phyloP scores from a whole-genome alignment of 2,113 vertebrate species.

The Plotosus lineatus region DNA sequence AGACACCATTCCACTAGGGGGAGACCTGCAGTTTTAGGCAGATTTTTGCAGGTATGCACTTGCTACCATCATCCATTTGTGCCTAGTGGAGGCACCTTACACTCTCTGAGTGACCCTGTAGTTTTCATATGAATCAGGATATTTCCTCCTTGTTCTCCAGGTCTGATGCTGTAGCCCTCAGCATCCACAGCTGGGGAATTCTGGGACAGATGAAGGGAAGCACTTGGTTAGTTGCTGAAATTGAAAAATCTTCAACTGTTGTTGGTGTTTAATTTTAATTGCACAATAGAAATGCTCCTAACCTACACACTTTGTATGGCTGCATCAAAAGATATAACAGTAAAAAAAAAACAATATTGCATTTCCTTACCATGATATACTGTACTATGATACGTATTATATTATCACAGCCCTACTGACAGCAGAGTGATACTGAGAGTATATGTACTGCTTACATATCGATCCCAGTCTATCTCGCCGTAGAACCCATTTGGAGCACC shows the following conservation, averaged over 20 bases:
- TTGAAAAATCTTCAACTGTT: neutral
- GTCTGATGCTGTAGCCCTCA: slow-evolving; percentile 94
- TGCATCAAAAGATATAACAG: neutral
- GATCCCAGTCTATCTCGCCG: slow-evolving; percentile 97
- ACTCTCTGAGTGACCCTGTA: too few relatives aligned
- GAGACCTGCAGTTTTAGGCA: too few relatives aligned
- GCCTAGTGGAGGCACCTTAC: too few relatives aligned
- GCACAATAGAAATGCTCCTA: neutral
- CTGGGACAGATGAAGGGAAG: slow-evolving; percentile 64
- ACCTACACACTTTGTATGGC: neutral
- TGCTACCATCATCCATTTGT: too few relatives aligned
- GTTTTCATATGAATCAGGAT: slow-evolving; percentile 77
- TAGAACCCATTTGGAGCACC: slow-evolving; percentile 97
- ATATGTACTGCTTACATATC: slow-evolving; percentile 94
- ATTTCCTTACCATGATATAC: neutral
- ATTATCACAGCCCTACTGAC: neutral
- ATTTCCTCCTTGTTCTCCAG: slow-evolving; percentile 87
- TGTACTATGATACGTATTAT: neutral
- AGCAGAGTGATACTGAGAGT: neutral
- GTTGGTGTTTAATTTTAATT: neutral
- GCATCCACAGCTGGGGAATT: slow-evolving; percentile 95
- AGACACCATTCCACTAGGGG: too few relatives aligned
- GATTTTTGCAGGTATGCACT: too few relatives aligned
- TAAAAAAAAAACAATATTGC: neutral
- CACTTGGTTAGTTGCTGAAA: neutral